Conservation (phyloP, 2,113 vertebrate species). For the Chunga burmeisteri region DNA sequence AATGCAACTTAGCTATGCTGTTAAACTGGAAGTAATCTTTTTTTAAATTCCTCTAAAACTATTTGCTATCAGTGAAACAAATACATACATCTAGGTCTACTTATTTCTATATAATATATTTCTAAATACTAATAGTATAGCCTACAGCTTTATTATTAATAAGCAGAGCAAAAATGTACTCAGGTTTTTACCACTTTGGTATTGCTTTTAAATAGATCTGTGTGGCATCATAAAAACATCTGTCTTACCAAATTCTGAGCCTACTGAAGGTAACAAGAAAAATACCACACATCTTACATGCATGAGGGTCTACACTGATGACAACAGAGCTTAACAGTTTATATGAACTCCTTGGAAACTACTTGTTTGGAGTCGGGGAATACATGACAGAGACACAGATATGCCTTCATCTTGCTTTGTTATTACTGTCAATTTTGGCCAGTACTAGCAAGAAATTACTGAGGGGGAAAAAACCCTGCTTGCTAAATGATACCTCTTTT, state of each 20-base stretch:
- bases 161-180: neutral
- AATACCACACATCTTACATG: neutral
- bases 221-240: neutral
- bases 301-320: neutral
- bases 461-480: neutral
- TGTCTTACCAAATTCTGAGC: neutral
- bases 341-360: neutral
- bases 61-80: neutral
- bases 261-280: neutral
- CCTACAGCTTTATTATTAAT: neutral
- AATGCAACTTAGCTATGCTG: neutral
- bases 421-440: constrained; percentile 34
- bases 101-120: neutral
- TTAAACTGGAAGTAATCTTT: neutral
- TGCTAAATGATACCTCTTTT: constrained; percentile 26
- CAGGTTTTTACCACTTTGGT: neutral
- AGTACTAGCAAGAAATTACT: constrained; percentile 42
- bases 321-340: neutral
- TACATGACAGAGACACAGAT: neutral
- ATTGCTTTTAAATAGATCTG: neutral
- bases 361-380: neutral
- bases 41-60: neutral
- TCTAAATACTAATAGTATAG: neutral
- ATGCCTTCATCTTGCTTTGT: neutral
- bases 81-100: neutral